Evolutionary conservation across 2,113 vertebrate species (phyloP).

Genomic region (Lontra canadensis): DNA sequence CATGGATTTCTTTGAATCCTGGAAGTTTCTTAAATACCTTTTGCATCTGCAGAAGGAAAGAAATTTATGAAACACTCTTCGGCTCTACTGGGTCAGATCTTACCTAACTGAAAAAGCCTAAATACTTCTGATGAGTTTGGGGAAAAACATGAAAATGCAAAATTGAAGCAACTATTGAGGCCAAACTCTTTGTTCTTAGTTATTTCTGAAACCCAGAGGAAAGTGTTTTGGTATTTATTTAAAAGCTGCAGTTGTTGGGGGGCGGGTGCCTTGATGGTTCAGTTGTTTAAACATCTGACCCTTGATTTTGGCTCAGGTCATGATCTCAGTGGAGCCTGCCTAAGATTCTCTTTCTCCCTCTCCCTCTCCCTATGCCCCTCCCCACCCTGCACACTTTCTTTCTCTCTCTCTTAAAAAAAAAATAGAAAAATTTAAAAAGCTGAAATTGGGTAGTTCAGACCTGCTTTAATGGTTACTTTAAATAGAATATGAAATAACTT

Average conservation of each 20-base stretch:
- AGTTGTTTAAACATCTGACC: not conserved
- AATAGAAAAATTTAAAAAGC: not conserved
- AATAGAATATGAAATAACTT: constrained; percentile 27
- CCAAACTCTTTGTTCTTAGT: not conserved
- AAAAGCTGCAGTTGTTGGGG: not conserved
- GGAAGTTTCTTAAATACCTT: constrained; percentile 91
- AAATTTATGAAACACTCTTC: constrained; percentile 15
- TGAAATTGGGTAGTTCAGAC: constrained; percentile 12
- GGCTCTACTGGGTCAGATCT: constrained; percentile 10
- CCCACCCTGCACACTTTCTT: not conserved
- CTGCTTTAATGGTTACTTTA: constrained; percentile 25
- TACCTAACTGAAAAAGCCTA: constrained; percentile 19
- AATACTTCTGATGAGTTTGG: constrained; percentile 49
- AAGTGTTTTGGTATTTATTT: constrained; percentile 27
- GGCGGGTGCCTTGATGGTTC: not conserved
- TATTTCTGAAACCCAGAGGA: constrained; percentile 9
- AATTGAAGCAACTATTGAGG: not conserved
- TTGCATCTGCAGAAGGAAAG: constrained; percentile 88
- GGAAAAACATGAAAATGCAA: not conserved
- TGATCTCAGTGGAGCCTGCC: not conserved
- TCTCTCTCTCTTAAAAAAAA: not conserved
- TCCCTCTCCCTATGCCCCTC: not conserved
- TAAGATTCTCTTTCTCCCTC: not conserved
- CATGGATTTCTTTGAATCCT: constrained; percentile 90
- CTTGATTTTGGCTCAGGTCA: not conserved